Base-by-base conservation (phyloP, 2,888 invertebrate genomes). In the Germaria angustata region DNA sequence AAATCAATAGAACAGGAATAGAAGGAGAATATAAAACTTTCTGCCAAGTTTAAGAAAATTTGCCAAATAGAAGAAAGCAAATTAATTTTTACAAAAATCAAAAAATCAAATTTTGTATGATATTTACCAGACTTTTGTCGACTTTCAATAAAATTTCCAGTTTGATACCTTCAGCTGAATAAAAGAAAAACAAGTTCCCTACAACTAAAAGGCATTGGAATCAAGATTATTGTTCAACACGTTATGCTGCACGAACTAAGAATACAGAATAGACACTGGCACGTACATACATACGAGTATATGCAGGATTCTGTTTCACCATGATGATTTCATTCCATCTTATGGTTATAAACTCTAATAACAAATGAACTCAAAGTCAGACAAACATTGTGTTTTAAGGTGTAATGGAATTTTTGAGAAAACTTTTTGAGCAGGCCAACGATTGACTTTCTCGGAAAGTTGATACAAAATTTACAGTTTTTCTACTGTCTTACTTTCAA, bases 101-200 rank as follows among this genome's bases (percentile, higher is more conserved):
- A 79, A 79, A 55, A 79, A n/a, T n/a, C n/a, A n/a, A n/a, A 72
- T 65, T 71, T 65, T 41, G 71, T 55, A 22, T 32, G 22, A 72
- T 69, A 65, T 79, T 79, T 57, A 79, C 78, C 65, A 72, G 65
- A 57, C 49, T 55, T 72, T 72, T 63, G 78, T 49, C 46, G 7
- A 65, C 71, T 65, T 65, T 57, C 66, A 49, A 75, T 75, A 63
- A 80, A 79, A 71, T 80, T 80, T 71, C 57, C 80, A 80, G 46
- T 76, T 63, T 76, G 66, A 80, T 76, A 71, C 80, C 76, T 80
- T 65, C 34, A 65, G 75, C 51, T 11, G 28, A 53, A 11, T 46
- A 34, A 7, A 41, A 15, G n/a, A 65, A 11, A n/a, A 32, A 78
- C 41, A 71, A 36, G 8, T 39, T 46, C 2, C 7, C n/a, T 20